These are phyloP conservation scores for Sakesphorus luctuosus DNA, from an alignment of 2,113 vertebrate genomes.

Conservation along the genomic window DNA sequence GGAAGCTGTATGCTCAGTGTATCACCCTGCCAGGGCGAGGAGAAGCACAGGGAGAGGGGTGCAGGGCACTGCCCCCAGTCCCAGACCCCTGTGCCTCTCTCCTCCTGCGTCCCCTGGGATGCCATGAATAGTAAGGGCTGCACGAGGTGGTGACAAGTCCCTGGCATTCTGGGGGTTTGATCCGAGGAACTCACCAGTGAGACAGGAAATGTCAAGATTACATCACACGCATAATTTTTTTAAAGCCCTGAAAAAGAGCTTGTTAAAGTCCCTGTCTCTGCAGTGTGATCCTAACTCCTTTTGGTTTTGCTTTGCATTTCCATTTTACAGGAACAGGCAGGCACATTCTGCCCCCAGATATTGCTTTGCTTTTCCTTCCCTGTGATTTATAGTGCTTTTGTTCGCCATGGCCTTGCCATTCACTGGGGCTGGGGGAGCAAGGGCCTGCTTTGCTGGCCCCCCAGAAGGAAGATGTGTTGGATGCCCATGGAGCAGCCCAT, in stretches of 20 bases:
- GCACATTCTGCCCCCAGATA: neutral
- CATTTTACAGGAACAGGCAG: neutral
- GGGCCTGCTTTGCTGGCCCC: neutral
- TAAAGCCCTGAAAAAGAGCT: conserved; percentile 12
- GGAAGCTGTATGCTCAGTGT: neutral
- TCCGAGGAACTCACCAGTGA: conserved; percentile 12
- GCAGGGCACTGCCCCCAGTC: neutral
- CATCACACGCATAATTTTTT: conserved; percentile 16
- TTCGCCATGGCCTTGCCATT: neutral
- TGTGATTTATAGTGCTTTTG: neutral
- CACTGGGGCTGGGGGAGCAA: neutral
- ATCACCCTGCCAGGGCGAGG: neutral
- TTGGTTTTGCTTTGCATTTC: neutral
- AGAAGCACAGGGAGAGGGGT: neutral
- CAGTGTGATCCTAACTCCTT: conserved; percentile 11
- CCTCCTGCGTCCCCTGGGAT: fast-evolving
- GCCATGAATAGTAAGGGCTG: neutral
- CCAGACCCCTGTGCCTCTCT: neutral
- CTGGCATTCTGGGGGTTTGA: neutral
- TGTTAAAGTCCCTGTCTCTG: neutral
- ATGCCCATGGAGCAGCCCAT: neutral
- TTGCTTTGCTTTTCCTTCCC: neutral
- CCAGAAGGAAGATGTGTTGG: neutral
- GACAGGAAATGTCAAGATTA: conserved; percentile 53
- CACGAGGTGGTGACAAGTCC: neutral